Evolutionary conservation across 2,113 vertebrate genomes (phyloP).

Genomic region (Nesogale talazaci): DNA sequence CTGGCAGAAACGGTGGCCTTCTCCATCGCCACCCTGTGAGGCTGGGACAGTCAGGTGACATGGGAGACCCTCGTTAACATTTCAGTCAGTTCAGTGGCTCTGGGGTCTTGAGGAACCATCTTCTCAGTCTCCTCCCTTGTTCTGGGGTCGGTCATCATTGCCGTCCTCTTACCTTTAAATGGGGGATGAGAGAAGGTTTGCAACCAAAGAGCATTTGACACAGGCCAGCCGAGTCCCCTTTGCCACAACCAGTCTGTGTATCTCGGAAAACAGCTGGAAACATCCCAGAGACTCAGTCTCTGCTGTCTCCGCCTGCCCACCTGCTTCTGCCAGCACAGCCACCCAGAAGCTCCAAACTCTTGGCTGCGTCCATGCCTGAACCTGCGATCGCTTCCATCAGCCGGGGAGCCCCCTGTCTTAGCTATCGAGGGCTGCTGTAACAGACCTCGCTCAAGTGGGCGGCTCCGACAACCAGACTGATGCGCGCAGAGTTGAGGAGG

Average conservation of each 20-base stretch:
- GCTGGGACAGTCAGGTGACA: neutral
- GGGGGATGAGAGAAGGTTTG: neutral
- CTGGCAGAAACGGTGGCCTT: neutral
- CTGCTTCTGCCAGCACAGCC: neutral
- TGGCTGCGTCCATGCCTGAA: neutral
- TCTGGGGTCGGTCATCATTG: neutral
- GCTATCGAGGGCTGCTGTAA: neutral
- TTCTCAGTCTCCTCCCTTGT: neutral
- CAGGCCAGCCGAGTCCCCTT: neutral
- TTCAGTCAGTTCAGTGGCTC: neutral
- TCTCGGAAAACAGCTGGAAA: neutral
- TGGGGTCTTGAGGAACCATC: neutral
- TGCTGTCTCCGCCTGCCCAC: neutral
- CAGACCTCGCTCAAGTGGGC: neutral
- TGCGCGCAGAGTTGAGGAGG: neutral
- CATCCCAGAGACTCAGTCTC: neutral
- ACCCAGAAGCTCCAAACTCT: constrained; percentile 18
- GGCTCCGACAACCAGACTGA: neutral
- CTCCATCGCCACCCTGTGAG: neutral
- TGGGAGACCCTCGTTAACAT: neutral
- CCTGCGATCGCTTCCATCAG: neutral
- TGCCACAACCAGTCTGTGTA: neutral
- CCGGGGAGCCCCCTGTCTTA: neutral
- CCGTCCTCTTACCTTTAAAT: neutral
- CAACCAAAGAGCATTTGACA: neutral